A percentile compares a stretch with the other conserved stretches of the same genome.
Conservation (phyloP, 2,888 invertebrate genomes). For the Ceratothoa steindachneri region DNA sequence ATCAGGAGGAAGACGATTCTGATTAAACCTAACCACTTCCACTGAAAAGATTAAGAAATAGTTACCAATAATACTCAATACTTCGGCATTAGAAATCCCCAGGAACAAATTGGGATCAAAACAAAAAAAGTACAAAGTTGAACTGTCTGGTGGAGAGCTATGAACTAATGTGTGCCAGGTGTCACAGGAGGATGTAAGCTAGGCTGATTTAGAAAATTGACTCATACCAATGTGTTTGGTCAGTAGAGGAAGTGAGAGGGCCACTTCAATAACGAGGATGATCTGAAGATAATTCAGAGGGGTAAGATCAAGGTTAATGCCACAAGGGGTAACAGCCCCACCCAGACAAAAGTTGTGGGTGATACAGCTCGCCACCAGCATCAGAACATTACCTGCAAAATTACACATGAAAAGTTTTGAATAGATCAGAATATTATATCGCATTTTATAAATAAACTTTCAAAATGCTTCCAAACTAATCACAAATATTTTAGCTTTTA, state of each 20-base stretch:
- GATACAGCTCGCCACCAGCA: conserved; percentile 25
- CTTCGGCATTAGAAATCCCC: too few species aligned
- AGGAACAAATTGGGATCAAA: too few species aligned
- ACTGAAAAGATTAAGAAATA: conserved; percentile 16
- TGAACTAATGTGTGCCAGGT: too few species aligned
- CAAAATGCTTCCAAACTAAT: too few species aligned
- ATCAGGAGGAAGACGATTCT: conserved; percentile 25
- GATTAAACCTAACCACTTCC: conserved; percentile 34
- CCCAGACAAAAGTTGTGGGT: conserved; percentile 31
- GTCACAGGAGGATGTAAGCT: too few species aligned
- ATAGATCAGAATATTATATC: neutral
- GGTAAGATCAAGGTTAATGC: conserved; percentile 18
- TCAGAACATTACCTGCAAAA: conserved; percentile 30
- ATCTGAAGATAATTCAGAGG: conserved; percentile 37
- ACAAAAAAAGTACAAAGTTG: too few species aligned
- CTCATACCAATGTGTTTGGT: conserved; percentile 41
- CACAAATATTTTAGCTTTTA: too few species aligned
- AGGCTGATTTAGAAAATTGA: too few species aligned
- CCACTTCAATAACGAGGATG: conserved; percentile 24
- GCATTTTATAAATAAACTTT: neutral
- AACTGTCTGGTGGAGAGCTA: too few species aligned
- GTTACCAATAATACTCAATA: too few species aligned
- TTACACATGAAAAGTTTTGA: neutral
- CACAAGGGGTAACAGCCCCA: conserved; percentile 15
- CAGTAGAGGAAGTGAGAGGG: conserved; percentile 26